Base-by-base conservation (phyloP, 2,797 vertebrate genomes). In the Xenops minutus region DNA sequence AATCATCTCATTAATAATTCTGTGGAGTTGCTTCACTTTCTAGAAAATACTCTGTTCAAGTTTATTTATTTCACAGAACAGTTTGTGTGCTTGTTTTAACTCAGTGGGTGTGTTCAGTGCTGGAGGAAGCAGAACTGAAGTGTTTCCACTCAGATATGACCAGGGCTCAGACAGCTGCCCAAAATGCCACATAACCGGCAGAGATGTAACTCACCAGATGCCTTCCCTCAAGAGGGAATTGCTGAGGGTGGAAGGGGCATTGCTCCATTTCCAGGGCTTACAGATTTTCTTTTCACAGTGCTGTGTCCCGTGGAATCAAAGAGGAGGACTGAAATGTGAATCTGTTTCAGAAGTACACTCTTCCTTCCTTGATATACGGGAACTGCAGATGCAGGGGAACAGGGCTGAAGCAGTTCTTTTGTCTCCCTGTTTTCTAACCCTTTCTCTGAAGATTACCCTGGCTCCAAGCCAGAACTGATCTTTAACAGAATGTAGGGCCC, bases 361-460 rank as follows among this genome's bases (percentile, higher is more conserved):
- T 92, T 94, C 90, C 86, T 93, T 93, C 59, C 90, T 82, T 82
- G 32, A 12, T 71, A 49, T 29, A 88, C 0, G 1, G 80, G 92
- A 92, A 84, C 67, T 79, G 73, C 67, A 81, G 77, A 77, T 76
- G 67, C 41, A 61, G 59, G 14, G 32, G 48, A 59, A 9, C 55
- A 67, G 23, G n/a, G 22, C 73, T 72, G 83, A 83, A 94, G 58
- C 69, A 46, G 17, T 76, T 95, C 71, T 92, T 96, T 94, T 92
- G 71, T 92, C 39, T 94, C 80, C 23, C 32, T 93, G 61, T 92
- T 91, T 94, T 82, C 55, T 87, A 63, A 63, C 79, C 27, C 41
- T 66, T 95, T 87, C 78, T 94, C 92, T 85, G 78, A 92, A 71
- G 59, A 63, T 72, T 87, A 26, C 19, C 6, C 71, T 94, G 92